phyloP scores from a whole-genome alignment of 2,888 invertebrate genomes.

The Hypselothyrea guttata region DNA sequence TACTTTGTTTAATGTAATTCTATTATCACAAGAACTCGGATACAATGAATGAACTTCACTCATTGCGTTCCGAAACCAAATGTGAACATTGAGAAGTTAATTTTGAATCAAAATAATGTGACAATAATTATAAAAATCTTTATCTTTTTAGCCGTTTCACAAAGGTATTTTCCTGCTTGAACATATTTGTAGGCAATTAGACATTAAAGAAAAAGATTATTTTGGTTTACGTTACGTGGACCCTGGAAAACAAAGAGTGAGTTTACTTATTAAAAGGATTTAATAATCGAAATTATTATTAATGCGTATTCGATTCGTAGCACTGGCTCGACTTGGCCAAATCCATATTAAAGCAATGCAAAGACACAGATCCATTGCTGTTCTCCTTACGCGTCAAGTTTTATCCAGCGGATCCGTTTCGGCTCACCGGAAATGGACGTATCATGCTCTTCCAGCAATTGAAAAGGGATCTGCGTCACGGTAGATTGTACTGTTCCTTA shows the following conservation, averaged over 20 bases:
- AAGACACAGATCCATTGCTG: slow-evolving; percentile 95
- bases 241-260: slow-evolving; percentile 92
- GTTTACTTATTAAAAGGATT: slow-evolving; percentile 64
- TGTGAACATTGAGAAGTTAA: background rate
- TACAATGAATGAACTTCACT: too few relatives aligned
- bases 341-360: slow-evolving; percentile 94
- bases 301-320: slow-evolving; percentile 83
- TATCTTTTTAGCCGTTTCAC: slow-evolving; percentile 86
- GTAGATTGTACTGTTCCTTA: slow-evolving; percentile 94
- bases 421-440: slow-evolving; percentile 96
- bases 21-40: too few relatives aligned
- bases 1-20: too few relatives aligned
- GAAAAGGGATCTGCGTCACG: slow-evolving; percentile 96
- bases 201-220: slow-evolving; percentile 96
- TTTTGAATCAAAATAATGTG: background rate
- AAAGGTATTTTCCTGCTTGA: slow-evolving; percentile 95
- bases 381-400: slow-evolving; percentile 99
- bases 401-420: slow-evolving; percentile 97
- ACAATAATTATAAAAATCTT: background rate
- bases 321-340: slow-evolving; percentile 97
- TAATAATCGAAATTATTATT: too few relatives aligned
- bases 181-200: slow-evolving; percentile 94
- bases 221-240: slow-evolving; percentile 97
- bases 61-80: background rate
- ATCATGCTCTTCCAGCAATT: slow-evolving; percentile 97